phyloP scores from a whole-genome alignment of 2,888 invertebrate genomes.

The Cantharis rustica region DNA sequence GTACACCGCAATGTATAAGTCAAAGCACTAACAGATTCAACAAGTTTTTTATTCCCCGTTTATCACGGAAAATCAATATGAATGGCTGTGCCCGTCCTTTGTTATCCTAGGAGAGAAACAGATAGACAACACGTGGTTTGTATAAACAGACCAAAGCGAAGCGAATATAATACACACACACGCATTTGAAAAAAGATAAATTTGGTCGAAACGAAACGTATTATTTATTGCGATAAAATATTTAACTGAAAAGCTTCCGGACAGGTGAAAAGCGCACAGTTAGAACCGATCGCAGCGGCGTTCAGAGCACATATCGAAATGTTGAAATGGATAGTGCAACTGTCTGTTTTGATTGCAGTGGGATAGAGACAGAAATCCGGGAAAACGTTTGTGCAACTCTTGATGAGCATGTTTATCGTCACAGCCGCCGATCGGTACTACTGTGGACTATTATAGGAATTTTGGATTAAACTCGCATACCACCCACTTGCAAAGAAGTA shows the following conservation, averaged over 20 bases:
- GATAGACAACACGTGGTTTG: slow-evolving; percentile 49
- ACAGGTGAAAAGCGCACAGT: slow-evolving; percentile 31
- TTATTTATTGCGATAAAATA: slow-evolving; percentile 2
- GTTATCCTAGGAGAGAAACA: slow-evolving; percentile 54
- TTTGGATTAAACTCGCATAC: background rate
- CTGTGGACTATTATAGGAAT: background rate
- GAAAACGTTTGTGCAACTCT: slow-evolving; percentile 32
- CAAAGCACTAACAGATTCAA: slow-evolving; percentile 56
- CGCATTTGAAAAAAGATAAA: slow-evolving; percentile 13
- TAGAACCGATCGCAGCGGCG: slow-evolving; percentile 29
- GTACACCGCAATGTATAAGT: slow-evolving; percentile 1
- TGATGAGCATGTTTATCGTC: slow-evolving; percentile 28
- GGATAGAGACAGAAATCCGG: slow-evolving; percentile 30
- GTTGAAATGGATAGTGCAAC: slow-evolving; percentile 39
- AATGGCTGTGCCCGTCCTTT: slow-evolving; percentile 57
- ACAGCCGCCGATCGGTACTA: slow-evolving; percentile 14
- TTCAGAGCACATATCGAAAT: slow-evolving; percentile 39
- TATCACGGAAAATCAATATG: slow-evolving; percentile 58
- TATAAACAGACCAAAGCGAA: slow-evolving; percentile 27
- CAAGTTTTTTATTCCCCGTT: slow-evolving; percentile 59
- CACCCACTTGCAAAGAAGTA: background rate
- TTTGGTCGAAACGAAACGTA: slow-evolving; percentile 5
- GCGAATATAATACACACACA: slow-evolving; percentile 23
- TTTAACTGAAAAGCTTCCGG: slow-evolving; percentile 18
- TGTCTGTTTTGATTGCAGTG: slow-evolving; percentile 40